Evolutionary conservation across 2,888 invertebrate species (phyloP).

Genomic region (Polymixis flavicincta): DNA sequence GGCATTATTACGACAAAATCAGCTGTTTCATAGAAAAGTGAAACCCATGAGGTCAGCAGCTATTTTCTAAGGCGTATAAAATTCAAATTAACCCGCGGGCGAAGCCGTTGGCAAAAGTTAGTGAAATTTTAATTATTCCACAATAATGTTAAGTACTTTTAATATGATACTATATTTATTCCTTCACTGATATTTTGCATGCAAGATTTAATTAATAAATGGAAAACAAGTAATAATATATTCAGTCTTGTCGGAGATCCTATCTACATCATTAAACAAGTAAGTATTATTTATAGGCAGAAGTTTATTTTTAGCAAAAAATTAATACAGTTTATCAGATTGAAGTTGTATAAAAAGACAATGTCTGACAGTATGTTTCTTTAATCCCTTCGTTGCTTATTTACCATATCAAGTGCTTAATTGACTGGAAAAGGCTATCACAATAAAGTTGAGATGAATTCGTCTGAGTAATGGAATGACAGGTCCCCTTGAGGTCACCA

Average conservation of each 20-base stretch:
- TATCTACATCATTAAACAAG: conserved; percentile 16
- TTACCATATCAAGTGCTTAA: conserved; percentile 1
- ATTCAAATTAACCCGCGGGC: too few species aligned
- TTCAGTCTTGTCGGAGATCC: neutral
- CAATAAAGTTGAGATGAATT: neutral
- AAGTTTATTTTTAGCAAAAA: neutral
- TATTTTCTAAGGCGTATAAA: too few species aligned
- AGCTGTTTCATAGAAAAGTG: too few species aligned
- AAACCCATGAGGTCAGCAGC: too few species aligned
- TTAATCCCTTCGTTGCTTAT: neutral
- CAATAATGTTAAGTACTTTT: neutral
- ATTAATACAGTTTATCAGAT: neutral
- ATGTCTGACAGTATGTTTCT: neutral
- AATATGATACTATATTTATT: conserved; percentile 4
- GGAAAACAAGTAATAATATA: conserved; percentile 11
- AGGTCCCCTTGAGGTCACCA: neutral
- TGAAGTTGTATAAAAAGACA: neutral
- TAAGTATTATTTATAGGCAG: conserved; percentile 9
- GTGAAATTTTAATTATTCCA: neutral
- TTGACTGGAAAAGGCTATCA: neutral
- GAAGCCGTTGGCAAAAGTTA: too few species aligned
- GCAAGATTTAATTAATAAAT: neutral
- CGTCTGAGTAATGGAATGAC: neutral
- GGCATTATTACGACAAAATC: too few species aligned
- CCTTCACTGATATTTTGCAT: neutral